phyloP scores from a whole-genome alignment of 2,797 vertebrate species.

The Neoniphon sammara region DNA sequence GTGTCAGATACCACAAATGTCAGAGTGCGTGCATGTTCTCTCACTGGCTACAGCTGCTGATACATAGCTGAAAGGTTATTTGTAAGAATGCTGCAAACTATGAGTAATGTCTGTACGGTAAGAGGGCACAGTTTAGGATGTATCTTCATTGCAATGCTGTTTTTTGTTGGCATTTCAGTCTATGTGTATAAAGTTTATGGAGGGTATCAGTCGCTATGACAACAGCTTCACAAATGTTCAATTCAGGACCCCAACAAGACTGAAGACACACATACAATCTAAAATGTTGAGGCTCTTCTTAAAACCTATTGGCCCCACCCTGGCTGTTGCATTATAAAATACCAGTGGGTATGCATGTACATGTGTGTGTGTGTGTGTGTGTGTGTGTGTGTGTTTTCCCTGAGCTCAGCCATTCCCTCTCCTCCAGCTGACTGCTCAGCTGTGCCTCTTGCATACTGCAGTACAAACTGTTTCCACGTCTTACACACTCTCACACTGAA shows the following conservation, averaged over 20 bases:
- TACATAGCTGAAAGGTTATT: not conserved
- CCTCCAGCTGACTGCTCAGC: conserved; percentile 76
- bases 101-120: not conserved
- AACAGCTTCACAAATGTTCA: not conserved
- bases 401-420: conserved; percentile 73
- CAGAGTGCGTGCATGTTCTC: not conserved
- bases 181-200: not conserved
- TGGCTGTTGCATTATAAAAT: conserved; percentile 45
- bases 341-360: conserved; percentile 38
- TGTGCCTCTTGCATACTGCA: conserved; percentile 70
- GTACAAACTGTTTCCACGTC: conserved; percentile 71
- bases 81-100: not conserved
- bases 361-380: conserved; percentile 34
- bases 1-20: not conserved
- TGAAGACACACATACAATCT: conserved; percentile 31
- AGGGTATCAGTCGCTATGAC: not conserved
- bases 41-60: not conserved
- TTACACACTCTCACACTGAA: conserved; percentile 55
- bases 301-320: conserved; percentile 54
- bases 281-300: conserved; percentile 44
- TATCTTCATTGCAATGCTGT: not conserved
- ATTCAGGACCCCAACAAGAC: not conserved
- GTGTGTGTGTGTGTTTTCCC: conserved; percentile 53
- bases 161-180: not conserved
- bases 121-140: not conserved